Conservation (phyloP, 2,888 invertebrate genomes). For the Escarpia spicata region DNA sequence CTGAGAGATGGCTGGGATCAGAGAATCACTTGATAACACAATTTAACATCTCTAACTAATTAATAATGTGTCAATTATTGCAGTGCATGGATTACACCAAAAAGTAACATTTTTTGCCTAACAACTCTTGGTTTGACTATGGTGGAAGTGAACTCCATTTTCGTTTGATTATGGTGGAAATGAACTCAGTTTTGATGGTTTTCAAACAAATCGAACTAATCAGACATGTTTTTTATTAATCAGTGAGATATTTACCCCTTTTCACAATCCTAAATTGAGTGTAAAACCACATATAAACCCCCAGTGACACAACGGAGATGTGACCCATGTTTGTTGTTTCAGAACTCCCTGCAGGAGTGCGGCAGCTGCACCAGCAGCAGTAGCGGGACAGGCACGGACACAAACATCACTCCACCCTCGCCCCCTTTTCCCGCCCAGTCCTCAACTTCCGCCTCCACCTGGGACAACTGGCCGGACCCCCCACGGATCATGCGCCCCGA, state of each 20-base stretch:
- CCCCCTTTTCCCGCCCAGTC: conserved; percentile 67
- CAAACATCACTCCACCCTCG: conserved; percentile 30
- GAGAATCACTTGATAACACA: neutral
- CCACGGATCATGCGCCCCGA: conserved; percentile 35
- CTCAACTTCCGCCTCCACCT: conserved; percentile 62
- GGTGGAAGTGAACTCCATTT: neutral
- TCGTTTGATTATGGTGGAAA: too few species aligned
- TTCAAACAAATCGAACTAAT: neutral
- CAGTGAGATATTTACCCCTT: neutral
- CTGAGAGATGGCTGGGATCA: neutral
- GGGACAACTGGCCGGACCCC: conserved; percentile 61
- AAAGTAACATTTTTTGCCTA: neutral
- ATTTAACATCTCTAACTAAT: neutral
- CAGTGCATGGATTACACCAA: neutral
- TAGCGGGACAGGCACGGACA: conserved; percentile 33
- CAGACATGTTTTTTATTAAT: neutral
- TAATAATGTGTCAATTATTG: neutral
- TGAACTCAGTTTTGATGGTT: neutral
- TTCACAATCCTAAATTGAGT: neutral
- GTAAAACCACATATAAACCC: neutral
- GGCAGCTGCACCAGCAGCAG: conserved; percentile 30
- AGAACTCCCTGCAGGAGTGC: conserved; percentile 50
- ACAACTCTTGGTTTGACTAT: neutral
- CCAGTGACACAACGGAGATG: neutral
- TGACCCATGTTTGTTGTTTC: conserved; percentile 25